phyloP scores from a whole-genome alignment of 2,888 invertebrate genomes.

The Stenolophus ochropezus region DNA sequence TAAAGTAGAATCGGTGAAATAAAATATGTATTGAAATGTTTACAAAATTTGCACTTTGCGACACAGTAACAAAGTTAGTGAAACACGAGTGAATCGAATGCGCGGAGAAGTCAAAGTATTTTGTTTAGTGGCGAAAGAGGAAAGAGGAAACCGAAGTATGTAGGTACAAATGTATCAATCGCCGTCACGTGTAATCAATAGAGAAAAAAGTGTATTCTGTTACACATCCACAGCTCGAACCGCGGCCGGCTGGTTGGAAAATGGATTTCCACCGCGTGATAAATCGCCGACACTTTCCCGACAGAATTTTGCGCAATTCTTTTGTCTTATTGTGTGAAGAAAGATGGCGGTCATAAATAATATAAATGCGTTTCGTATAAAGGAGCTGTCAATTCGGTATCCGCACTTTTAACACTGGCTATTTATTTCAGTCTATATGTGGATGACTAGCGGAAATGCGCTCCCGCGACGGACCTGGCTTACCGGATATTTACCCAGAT shows the following conservation, averaged over 20 bases:
- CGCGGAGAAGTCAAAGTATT: background rate
- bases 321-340: conserved; percentile 58
- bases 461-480: background rate
- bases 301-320: conserved; percentile 55
- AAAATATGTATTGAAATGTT: no score
- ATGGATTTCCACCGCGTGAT: conserved; percentile 51
- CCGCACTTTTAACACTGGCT: conserved; percentile 55
- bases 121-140: background rate
- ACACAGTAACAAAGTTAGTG: no score
- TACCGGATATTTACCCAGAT: conserved; percentile 36
- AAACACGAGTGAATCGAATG: background rate
- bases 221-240: conserved; percentile 28
- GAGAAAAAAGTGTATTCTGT: conserved; percentile 46
- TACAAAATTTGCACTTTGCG: no score
- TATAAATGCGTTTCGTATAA: conserved; percentile 57
- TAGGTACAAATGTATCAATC: conserved; percentile 31
- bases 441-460: conserved; percentile 26
- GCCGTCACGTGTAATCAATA: conserved; percentile 56
- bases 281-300: conserved; percentile 53
- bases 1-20: no score
- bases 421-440: conserved; percentile 50
- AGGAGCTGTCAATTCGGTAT: conserved; percentile 58
- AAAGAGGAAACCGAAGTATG: no score
- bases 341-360: conserved; percentile 56
- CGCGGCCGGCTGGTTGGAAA: conserved; percentile 1